Evolutionary conservation across 2,113 vertebrate genomes (phyloP), one percentile per base, ranked within the genome.

Genomic region (Eclectus roratus): DNA sequence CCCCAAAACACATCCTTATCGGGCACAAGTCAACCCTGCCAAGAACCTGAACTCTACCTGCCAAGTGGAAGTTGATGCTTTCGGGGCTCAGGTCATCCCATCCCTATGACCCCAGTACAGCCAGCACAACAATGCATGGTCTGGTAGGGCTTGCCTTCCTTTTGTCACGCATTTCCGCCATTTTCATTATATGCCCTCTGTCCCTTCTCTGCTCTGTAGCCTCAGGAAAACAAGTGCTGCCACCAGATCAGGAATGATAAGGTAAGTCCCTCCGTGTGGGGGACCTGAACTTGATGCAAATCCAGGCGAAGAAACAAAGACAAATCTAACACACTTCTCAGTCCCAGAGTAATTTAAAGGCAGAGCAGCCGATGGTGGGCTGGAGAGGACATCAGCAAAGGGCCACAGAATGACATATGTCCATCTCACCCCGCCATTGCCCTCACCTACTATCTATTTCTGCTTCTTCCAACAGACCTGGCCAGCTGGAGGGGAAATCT

Each of bases 201-300:
- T 81, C 21, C 35, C 39, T 85, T 19, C 65, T 68, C 29, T 61
- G 63, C 64, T 64, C 60, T 44, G 55, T 55, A 74, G 85, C 61
- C 39, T 46, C 39, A 64, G 66, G 39, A 53, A 41, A 85, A 49
- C 49, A 43, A 53, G 39, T 6, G 10, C 44, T 39, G 23, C 17
- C 24, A 6, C 28, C n/a, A 10, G 21, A 33, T 6, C 11, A 52
- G 46, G 64, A 52, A 23, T 1, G n/a, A 20, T 11, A 80, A 28
- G 0, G 2, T n/a, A 35, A 47, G 53, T 27, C 12, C 16, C 27
- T n/a, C 60, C 2, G 0, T 9, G 13, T 1, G 0, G 0, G 10
- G 27, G 39, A 58, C 29, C 13, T 1, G 2, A 60, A n/a, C 9
- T 9, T 9, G 1, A 18, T 2, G 3, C 49, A 39, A 39, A 50